These are phyloP conservation scores for Pyrrhosoma nymphula DNA, from an alignment of 2,888 invertebrate species.

Conservation along the genomic window DNA sequence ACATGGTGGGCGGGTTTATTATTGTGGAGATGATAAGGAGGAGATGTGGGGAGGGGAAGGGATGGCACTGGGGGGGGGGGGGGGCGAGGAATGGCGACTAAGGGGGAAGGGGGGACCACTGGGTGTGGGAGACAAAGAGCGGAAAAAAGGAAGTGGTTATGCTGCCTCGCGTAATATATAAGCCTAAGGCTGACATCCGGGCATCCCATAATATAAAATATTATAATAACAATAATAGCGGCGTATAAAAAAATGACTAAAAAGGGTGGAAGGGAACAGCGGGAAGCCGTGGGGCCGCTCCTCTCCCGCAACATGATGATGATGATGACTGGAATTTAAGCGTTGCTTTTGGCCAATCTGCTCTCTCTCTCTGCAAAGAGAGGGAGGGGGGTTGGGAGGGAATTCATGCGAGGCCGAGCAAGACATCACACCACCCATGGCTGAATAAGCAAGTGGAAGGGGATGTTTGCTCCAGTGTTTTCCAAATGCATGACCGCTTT, in stretches of 20 bases:
- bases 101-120: background rate
- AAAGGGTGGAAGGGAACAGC: background rate
- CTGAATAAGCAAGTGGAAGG: background rate
- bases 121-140: constrained; percentile 39
- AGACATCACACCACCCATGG: constrained; percentile 4
- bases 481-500: constrained; percentile 24
- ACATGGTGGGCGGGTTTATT: constrained; percentile 59
- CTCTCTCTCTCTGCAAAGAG: background rate
- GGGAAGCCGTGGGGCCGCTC: background rate
- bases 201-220: constrained; percentile 55
- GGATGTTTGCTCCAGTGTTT: constrained; percentile 32
- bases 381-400: background rate
- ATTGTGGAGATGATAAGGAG: constrained; percentile 35
- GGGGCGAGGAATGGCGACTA: too few relatives aligned
- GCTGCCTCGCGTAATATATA: constrained; percentile 59
- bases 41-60: background rate
- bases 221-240: constrained; percentile 63
- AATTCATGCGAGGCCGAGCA: constrained; percentile 24
- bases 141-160: constrained; percentile 48
- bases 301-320: background rate
- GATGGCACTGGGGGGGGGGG: background rate
- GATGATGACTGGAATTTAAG: constrained; percentile 7
- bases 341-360: constrained; percentile 36
- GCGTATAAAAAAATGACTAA: constrained; percentile 21
- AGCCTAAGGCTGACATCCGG: constrained; percentile 56